phyloP scores from a whole-genome alignment of 1,140 invertebrate species.

The Brachionus sp. region DNA sequence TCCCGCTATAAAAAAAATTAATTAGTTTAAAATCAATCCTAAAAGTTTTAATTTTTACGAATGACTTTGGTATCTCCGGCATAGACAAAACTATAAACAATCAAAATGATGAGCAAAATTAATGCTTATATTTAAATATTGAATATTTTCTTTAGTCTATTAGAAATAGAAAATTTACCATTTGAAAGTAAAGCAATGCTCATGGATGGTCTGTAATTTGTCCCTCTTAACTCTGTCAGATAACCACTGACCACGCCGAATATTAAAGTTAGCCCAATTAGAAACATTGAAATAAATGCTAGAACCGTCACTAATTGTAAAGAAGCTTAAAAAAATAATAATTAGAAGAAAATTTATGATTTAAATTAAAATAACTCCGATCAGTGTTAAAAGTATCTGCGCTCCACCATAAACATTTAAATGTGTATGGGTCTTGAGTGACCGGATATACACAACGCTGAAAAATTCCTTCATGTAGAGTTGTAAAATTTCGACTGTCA shows the following conservation, averaged over 20 bases:
- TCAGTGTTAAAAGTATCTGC: constrained; percentile 29
- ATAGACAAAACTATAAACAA: constrained; percentile 35
- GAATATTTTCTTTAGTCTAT: background rate
- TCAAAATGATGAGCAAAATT: constrained; percentile 16
- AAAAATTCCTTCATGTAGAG: constrained; percentile 35
- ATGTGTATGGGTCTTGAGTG: background rate
- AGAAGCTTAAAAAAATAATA: constrained; percentile 12
- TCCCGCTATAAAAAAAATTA: constrained; percentile 9
- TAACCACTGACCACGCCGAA: constrained; percentile 28
- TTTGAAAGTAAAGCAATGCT: background rate
- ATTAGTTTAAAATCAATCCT: background rate
- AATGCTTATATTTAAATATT: background rate
- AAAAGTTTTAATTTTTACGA: constrained; percentile 15
- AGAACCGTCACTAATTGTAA: constrained; percentile 19
- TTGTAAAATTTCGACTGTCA: constrained; percentile 18
- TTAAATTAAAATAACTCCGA: background rate
- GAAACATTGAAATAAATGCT: constrained; percentile 33
- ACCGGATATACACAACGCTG: constrained; percentile 31
- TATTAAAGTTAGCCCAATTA: background rate
- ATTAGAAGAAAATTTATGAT: background rate
- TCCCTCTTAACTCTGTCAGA: background rate
- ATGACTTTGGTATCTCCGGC: constrained; percentile 38
- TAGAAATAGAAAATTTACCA: background rate
- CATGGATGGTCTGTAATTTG: constrained; percentile 1
- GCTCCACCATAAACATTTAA: constrained; percentile 39